Evolutionary conservation across 2,888 invertebrate species (phyloP), one percentile per base, ranked within the genome.

Genomic region (Ischnus inquisitorius): DNA sequence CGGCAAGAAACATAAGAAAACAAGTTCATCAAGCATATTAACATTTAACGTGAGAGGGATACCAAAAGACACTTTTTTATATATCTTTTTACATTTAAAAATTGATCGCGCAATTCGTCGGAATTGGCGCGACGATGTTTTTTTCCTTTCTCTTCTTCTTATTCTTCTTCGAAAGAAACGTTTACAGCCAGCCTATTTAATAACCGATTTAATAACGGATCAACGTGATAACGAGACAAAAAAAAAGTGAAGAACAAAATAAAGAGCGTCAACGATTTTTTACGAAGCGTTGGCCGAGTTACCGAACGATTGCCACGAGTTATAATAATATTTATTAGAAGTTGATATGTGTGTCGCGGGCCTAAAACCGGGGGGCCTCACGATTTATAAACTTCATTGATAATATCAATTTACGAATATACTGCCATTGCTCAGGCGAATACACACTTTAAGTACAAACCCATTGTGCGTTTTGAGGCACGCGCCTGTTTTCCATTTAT

Each of bases 381-480:
- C 41, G 69, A 83, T 34, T 74, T n/a, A 48, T 54, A 62, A 34
- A 71, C 43, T 81, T 81, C 68, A 83, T 78, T 71, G 72, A 79
- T 76, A 85, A 75, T 86, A 74, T 83, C 74, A 74, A 85, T 85
- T 80, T 79, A 79, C 65, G 81, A 69, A 80, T 79, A 90, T 90
- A 92, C 90, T 92, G 92, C 92, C 92, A 90, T 90, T 90, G 89
- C 90, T 92, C 92, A 89, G 90, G 90, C 92, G 83, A 89, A 87
- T 88, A 90, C 88, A 90, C 87, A 87, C 91, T 91, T 91, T 90
- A 90, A 93, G 93, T 93, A 93, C 93, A 93, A 93, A 91, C 87
- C 81, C 77, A 83, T 71, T 14, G 74, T 65, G 72, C 65, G 79
- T 71, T 57, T 34, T 41, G 68, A 76, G 68, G 67, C 77, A 79